phyloP scores from a whole-genome alignment of 2,113 vertebrate species.

The Chamaetylas fuelleborni region DNA sequence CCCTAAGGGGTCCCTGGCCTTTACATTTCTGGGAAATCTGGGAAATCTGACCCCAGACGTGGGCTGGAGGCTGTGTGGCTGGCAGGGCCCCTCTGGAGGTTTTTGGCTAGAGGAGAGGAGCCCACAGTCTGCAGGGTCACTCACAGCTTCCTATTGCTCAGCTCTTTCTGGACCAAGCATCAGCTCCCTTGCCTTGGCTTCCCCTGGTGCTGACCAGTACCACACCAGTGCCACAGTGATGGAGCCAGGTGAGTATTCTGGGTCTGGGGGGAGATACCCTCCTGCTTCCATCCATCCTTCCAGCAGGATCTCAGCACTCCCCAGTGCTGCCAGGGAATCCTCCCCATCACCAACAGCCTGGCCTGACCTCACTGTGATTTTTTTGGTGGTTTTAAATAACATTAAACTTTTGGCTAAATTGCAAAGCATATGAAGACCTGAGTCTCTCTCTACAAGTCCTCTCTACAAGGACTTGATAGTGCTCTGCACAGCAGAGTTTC shows the following conservation, averaged over 20 bases:
- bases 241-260: fast-evolving
- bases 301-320: background rate
- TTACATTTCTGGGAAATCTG: background rate
- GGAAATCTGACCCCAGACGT: background rate
- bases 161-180: background rate
- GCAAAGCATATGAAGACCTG: background rate
- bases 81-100: background rate
- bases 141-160: background rate
- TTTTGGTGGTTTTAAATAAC: background rate
- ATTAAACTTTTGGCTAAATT: background rate
- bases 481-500: background rate
- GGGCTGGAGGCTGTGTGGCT: background rate
- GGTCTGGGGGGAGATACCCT: background rate
- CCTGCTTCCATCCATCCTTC: background rate
- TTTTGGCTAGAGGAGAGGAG: background rate
- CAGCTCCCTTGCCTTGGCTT: fast-evolving
- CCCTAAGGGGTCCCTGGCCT: background rate
- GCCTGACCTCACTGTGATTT: background rate
- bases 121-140: background rate
- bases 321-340: background rate
- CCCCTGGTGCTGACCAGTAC: background rate
- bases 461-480: background rate
- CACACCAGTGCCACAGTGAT: background rate
- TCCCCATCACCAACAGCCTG: background rate
- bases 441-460: background rate